Conservation (phyloP, 1,140 invertebrate species). For the Drusus annulatus region DNA sequence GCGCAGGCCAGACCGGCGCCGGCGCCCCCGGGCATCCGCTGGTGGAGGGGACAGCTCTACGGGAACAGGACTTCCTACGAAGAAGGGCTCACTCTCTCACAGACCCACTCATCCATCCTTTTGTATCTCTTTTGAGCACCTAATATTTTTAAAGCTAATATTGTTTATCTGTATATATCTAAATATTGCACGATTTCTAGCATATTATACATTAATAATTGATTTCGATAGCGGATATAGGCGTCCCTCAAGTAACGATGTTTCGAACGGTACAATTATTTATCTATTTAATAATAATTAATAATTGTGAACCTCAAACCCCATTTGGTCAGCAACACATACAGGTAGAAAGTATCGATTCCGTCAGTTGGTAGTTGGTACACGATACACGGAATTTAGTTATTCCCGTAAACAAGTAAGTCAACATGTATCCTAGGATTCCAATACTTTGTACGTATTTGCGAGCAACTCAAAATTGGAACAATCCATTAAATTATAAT, state of each 20-base stretch:
- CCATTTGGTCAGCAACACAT: neutral
- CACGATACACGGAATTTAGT: too few relatives aligned
- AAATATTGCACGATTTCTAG: slow-evolving; percentile 59
- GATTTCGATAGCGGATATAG: slow-evolving; percentile 48
- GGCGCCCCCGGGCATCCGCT: neutral
- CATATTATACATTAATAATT: slow-evolving; percentile 56
- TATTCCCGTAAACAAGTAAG: too few relatives aligned
- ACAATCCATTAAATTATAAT: slow-evolving; percentile 11
- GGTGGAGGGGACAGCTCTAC: neutral
- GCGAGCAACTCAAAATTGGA: neutral
- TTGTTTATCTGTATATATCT: slow-evolving; percentile 56
- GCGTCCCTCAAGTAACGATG: slow-evolving; percentile 26
- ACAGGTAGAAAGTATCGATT: too few relatives aligned
- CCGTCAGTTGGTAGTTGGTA: too few relatives aligned
- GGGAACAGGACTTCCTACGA: neutral
- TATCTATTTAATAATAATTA: slow-evolving; percentile 24
- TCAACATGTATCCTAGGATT: neutral
- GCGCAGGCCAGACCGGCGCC: neutral
- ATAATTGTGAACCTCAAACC: slow-evolving; percentile 12
- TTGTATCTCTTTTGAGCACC: slow-evolving; percentile 57
- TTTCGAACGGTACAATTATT: slow-evolving; percentile 21
- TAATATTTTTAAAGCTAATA: slow-evolving; percentile 60
- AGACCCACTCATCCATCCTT: neutral
- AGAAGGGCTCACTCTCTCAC: neutral
- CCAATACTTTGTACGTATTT: neutral